These are phyloP conservation scores for Plagodis pulveraria DNA, from an alignment of 2,888 invertebrate species.

Conservation along the genomic window DNA sequence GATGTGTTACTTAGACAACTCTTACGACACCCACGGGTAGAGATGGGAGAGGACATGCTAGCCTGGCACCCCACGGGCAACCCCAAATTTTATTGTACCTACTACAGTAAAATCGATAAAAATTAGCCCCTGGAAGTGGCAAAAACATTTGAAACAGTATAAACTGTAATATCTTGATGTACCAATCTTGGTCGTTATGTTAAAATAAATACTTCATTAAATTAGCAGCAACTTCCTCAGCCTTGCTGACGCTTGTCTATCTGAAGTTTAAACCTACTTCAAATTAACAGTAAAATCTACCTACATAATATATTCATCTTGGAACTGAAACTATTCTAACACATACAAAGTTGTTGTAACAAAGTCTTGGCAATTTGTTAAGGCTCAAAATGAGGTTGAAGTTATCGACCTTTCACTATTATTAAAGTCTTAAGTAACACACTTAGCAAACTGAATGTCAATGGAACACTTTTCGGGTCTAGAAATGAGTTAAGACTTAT, in stretches of 20 bases:
- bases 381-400: conserved; percentile 27
- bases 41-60: too few relatives aligned
- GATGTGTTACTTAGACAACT: too few relatives aligned
- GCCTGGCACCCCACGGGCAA: too few relatives aligned
- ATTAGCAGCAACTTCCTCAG: background rate
- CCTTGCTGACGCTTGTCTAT: conserved; percentile 1
- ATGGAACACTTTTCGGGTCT: conserved; percentile 20
- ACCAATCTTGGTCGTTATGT: too few relatives aligned
- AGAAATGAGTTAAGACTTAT: conserved; percentile 4
- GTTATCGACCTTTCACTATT: conserved; percentile 30
- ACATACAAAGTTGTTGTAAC: conserved; percentile 28
- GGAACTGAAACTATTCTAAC: conserved; percentile 27
- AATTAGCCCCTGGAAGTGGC: too few relatives aligned
- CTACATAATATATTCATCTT: conserved; percentile 26
- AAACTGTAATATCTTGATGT: too few relatives aligned
- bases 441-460: conserved; percentile 27
- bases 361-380: conserved; percentile 30
- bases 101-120: too few relatives aligned
- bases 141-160: too few relatives aligned
- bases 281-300: conserved; percentile 30
- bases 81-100: too few relatives aligned
- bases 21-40: too few relatives aligned
- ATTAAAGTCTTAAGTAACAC: conserved; percentile 31
- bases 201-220: background rate
- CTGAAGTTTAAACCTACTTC: conserved; percentile 26